Evolutionary conservation across 2,113 vertebrate species (phyloP).

Genomic region (Seriola aureovittata): DNA sequence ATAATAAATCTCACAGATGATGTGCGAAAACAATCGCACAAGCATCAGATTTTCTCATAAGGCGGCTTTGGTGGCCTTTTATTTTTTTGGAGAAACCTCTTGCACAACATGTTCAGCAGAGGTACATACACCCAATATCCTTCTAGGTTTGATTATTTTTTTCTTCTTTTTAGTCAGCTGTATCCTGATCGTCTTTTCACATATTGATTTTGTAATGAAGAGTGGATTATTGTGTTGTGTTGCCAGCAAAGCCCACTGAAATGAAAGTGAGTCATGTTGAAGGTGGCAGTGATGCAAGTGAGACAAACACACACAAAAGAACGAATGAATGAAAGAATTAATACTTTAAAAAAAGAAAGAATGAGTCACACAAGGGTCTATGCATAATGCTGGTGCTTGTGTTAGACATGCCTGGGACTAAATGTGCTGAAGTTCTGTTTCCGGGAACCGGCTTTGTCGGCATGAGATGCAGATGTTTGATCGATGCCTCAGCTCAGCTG

Average conservation of each 20-base stretch:
- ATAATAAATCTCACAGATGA: not conserved
- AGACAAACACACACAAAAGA: conserved; percentile 4
- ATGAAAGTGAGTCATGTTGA: conserved; percentile 29
- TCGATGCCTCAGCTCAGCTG: conserved; percentile 49
- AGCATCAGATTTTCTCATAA: not conserved
- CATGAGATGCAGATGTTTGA: conserved; percentile 50
- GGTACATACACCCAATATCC: not conserved
- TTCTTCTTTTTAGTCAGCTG: not conserved
- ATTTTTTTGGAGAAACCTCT: not conserved
- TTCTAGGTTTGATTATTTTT: not conserved
- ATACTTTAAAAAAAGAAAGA: not conserved
- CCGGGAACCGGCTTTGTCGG: conserved; percentile 45
- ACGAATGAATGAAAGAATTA: not conserved
- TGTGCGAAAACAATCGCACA: not conserved
- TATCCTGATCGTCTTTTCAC: conserved; percentile 9
- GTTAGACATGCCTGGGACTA: conserved; percentile 1
- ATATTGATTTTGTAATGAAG: not conserved
- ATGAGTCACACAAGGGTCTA: not conserved
- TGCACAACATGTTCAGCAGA: not conserved
- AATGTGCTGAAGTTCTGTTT: conserved; percentile 59
- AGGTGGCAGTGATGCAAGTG: conserved; percentile 22
- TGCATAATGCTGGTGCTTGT: not conserved
- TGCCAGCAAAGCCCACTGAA: conserved; percentile 1
- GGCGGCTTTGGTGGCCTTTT: conserved; percentile 7
- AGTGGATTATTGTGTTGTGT: not conserved